Evolutionary conservation across 1,140 invertebrate genomes (phyloP).

Genomic region (Oreohelix idahoensis): DNA sequence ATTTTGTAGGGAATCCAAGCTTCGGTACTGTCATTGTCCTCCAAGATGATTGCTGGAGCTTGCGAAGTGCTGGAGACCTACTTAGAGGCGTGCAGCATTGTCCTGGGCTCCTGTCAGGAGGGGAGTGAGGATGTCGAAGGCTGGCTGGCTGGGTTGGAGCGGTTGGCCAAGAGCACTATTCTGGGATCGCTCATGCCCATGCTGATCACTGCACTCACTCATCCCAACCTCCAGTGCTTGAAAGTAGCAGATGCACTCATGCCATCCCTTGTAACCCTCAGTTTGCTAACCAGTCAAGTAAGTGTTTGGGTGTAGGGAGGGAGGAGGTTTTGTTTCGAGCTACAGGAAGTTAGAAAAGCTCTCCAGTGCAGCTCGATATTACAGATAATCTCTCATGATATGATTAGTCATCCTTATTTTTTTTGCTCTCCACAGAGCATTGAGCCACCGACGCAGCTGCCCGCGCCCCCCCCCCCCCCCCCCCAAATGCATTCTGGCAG

Average conservation of each 20-base stretch:
- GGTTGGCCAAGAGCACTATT: slow-evolving; percentile 68
- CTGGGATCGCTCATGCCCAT: slow-evolving; percentile 71
- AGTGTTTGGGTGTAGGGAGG: not conserved
- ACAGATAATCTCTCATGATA: too few species aligned
- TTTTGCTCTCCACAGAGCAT: too few species aligned
- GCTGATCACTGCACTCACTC: slow-evolving; percentile 68
- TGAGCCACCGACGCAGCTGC: too few species aligned
- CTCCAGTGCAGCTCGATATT: too few species aligned
- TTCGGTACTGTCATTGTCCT: slow-evolving; percentile 54
- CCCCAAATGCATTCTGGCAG: too few species aligned
- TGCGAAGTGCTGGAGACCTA: slow-evolving; percentile 68
- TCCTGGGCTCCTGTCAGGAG: slow-evolving; percentile 53
- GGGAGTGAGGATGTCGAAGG: slow-evolving; percentile 59
- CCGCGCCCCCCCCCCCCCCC: too few species aligned
- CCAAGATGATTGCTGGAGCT: slow-evolving; percentile 61
- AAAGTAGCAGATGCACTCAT: slow-evolving; percentile 67
- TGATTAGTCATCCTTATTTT: too few species aligned
- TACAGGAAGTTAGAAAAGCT: too few species aligned
- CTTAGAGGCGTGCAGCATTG: slow-evolving; percentile 63
- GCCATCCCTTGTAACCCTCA: slow-evolving; percentile 67
- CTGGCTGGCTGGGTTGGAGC: slow-evolving; percentile 66
- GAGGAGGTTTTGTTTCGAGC: too few species aligned
- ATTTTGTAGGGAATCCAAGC: slow-evolving; percentile 56
- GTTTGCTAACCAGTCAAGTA: slow-evolving; percentile 70
- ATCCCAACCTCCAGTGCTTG: slow-evolving; percentile 63